Evolutionary conservation across 2,797 vertebrate genomes (phyloP).

Genomic region (Echiichthys vipera): DNA sequence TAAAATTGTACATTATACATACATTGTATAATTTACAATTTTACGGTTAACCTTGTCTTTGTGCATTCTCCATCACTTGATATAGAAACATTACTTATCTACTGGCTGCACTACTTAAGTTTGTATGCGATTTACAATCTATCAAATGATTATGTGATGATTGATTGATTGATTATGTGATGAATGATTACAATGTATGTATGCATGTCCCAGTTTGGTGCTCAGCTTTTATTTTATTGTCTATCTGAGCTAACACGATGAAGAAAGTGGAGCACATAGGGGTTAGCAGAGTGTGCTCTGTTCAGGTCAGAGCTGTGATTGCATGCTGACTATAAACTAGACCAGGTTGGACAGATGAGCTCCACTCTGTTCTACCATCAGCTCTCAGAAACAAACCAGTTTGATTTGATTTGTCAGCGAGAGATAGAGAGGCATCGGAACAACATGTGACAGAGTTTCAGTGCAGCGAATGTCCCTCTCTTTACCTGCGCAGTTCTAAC

Average conservation of each 20-base stretch:
- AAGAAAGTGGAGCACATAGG: neutral
- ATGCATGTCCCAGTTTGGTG: neutral
- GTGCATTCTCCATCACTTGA: neutral
- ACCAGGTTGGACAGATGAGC: slow-evolving; percentile 46
- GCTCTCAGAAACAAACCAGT: slow-evolving; percentile 57
- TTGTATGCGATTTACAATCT: neutral
- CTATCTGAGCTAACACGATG: slow-evolving; percentile 15
- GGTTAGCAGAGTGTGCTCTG: slow-evolving; percentile 15
- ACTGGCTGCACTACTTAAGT: neutral
- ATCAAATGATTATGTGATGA: neutral
- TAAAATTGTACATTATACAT: neutral
- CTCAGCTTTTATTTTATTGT: slow-evolving; percentile 25
- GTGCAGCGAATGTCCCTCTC: slow-evolving; percentile 49
- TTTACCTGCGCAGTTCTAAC: slow-evolving; percentile 70
- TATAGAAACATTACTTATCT: neutral
- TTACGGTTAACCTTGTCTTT: neutral
- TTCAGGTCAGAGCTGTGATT: slow-evolving; percentile 51
- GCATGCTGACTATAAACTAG: slow-evolving; percentile 55
- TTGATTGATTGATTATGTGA: too few relatives aligned
- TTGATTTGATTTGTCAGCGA: slow-evolving; percentile 76
- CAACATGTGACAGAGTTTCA: slow-evolving; percentile 71
- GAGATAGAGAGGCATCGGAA: slow-evolving; percentile 62
- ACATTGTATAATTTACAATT: neutral
- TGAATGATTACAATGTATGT: too few relatives aligned
- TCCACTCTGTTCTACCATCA: slow-evolving; percentile 48